Evolutionary conservation across 2,797 vertebrate genomes (phyloP).

Genomic region (Aphelocoma californica): DNA sequence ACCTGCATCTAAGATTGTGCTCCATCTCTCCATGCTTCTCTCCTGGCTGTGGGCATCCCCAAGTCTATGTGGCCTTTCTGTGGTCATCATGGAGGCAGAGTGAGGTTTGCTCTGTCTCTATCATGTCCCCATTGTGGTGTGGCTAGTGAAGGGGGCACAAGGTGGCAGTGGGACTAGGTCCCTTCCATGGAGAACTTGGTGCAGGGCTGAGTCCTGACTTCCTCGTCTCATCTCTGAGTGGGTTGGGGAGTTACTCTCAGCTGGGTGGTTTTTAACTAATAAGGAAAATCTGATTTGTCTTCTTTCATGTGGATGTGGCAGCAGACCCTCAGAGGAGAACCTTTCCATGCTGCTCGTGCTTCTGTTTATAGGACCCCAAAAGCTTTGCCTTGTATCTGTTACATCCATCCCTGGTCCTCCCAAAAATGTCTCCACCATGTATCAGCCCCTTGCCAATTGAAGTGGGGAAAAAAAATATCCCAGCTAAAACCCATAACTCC

Average conservation of each 20-base stretch:
- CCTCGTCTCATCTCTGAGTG: neutral
- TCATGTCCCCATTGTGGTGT: rapidly evolving
- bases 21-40: neutral
- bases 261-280: neutral
- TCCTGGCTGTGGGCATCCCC: neutral
- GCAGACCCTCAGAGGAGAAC: neutral
- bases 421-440: neutral
- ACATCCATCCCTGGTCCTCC: neutral
- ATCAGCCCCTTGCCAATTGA: neutral
- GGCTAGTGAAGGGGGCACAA: neutral
- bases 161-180: rapidly evolving
- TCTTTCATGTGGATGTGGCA: neutral
- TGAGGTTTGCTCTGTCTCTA: neutral
- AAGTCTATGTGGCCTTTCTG: rapidly evolving
- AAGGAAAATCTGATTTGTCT: neutral
- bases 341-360: neutral
- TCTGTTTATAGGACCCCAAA: neutral
- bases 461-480: constrained; percentile 4
- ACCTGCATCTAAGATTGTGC: neutral
- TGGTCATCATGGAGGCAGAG: rapidly evolving
- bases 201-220: neutral
- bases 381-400: neutral
- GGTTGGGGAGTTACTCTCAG: neutral
- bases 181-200: rapidly evolving
- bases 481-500: neutral